These are phyloP conservation scores for Eleutherodactylus coqui DNA, from an alignment of 2,797 vertebrate genomes.

Conservation along the genomic window DNA sequence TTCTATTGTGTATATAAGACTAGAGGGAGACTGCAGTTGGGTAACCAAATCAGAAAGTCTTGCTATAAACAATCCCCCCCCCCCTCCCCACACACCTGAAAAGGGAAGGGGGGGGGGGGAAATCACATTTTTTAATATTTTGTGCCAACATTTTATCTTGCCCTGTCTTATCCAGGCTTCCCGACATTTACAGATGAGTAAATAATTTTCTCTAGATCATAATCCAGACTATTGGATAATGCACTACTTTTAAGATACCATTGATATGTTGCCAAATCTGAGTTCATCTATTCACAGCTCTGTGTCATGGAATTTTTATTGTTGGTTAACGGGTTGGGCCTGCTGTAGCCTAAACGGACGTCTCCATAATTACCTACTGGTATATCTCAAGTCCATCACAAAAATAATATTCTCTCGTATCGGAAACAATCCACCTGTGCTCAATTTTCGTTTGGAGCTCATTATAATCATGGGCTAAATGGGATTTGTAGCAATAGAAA, in stretches of 20 bases:
- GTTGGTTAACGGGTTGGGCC: background rate
- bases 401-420: background rate
- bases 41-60: background rate
- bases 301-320: background rate
- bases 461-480: background rate
- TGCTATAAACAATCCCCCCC: too few species aligned
- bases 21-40: background rate
- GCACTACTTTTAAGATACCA: background rate
- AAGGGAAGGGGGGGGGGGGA: too few species aligned
- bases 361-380: background rate
- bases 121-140: too few species aligned
- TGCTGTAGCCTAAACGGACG: too few species aligned
- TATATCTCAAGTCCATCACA: background rate
- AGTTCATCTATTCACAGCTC: background rate
- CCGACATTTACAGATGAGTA: too few species aligned
- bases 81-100: too few species aligned
- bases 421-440: background rate
- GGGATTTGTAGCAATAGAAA: constrained; percentile 3
- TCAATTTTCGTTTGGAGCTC: background rate
- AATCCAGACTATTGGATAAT: background rate
- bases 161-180: too few species aligned
- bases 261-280: background rate
- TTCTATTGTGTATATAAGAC: too few species aligned
- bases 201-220: too few species aligned
- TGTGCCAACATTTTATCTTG: too few species aligned